Evolutionary conservation across 2,113 vertebrate genomes (phyloP).

Genomic region (Pelmatolapia mariae): DNA sequence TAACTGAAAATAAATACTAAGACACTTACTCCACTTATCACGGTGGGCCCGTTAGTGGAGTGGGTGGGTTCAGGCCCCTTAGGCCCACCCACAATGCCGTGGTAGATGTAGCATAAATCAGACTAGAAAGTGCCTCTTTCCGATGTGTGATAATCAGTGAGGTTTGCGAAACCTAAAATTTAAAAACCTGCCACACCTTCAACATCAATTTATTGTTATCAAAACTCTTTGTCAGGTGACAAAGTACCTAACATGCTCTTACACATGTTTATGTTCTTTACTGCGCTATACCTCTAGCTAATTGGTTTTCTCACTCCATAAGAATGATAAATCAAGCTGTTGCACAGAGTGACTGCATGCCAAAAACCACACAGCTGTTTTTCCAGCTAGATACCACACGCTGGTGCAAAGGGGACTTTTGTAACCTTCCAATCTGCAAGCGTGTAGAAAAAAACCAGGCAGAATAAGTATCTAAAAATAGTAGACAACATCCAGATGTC

Average conservation of each 20-base stretch:
- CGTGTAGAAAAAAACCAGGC: fast-evolving
- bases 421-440: neutral
- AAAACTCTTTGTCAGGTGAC: neutral
- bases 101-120: neutral
- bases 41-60: neutral
- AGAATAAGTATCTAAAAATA: neutral
- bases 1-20: neutral
- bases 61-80: neutral
- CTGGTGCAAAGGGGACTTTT: neutral
- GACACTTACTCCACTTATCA: neutral
- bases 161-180: neutral
- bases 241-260: neutral
- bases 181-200: neutral
- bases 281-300: neutral
- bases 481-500: neutral
- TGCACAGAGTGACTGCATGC: neutral
- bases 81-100: neutral
- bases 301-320: neutral
- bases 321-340: neutral
- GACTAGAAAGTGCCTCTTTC: neutral
- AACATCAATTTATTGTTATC: neutral
- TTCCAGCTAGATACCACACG: neutral
- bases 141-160: neutral
- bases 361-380: constrained; percentile 37
- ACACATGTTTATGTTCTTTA: constrained; percentile 3